A percentile compares a stretch with the other conserved stretches of the same genome.
These are phyloP conservation scores for Urocyon cinereoargenteus DNA, from an alignment of 2,797 vertebrate genomes.

Conservation along the genomic window DNA sequence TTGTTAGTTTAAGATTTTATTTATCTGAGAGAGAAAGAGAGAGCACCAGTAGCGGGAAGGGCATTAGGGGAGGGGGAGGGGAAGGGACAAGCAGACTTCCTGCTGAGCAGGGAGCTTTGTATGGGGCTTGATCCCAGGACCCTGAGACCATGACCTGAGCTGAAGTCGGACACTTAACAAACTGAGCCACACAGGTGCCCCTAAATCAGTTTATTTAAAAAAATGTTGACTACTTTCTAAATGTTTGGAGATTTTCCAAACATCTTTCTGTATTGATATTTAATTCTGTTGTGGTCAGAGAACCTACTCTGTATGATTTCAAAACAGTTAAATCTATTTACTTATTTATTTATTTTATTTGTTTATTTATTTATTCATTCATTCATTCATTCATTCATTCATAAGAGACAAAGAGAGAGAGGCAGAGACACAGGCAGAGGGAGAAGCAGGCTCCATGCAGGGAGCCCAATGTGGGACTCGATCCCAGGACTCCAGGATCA, in stretches of 20 bases:
- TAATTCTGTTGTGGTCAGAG: neutral
- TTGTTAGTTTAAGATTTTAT: neutral
- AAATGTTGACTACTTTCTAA: slow-evolving; percentile 12
- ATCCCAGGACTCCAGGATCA: too few species aligned
- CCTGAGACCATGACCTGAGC: neutral
- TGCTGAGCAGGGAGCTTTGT: neutral
- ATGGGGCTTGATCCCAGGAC: neutral
- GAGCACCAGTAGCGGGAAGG: neutral
- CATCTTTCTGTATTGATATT: slow-evolving; percentile 5
- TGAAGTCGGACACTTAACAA: neutral
- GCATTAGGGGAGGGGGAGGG: neutral
- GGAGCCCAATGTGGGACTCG: too few species aligned
- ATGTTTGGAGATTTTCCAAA: slow-evolving; percentile 14
- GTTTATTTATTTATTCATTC: too few species aligned
- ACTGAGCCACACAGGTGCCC: neutral
- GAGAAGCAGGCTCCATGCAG: too few species aligned
- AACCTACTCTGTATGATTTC: slow-evolving; percentile 27
- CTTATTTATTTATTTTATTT: too few species aligned
- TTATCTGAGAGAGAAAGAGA: neutral
- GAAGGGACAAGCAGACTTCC: neutral
- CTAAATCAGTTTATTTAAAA: neutral
- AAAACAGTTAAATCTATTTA: slow-evolving; percentile 14
- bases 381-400: too few species aligned
- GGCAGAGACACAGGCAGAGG: too few species aligned
- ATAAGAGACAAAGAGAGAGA: too few species aligned